Evolutionary conservation across 1,140 invertebrate species (phyloP).

Genomic region (Meloidogyne floridensis): DNA sequence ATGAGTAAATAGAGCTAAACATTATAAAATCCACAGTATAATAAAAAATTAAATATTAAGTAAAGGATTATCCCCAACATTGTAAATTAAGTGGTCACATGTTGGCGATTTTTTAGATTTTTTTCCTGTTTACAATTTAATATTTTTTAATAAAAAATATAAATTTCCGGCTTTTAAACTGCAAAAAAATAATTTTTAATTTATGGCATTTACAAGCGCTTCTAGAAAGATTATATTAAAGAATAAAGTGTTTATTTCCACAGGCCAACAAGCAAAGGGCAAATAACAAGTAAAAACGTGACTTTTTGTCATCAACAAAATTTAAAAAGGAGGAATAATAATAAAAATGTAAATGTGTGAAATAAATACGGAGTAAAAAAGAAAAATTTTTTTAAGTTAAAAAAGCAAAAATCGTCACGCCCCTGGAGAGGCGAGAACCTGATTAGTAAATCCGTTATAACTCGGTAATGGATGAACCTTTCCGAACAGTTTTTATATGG

Average conservation of each 20-base stretch:
- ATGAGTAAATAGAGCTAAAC: too few relatives aligned
- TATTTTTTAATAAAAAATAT: too few relatives aligned
- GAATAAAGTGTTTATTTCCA: not conserved
- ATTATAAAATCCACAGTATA: too few relatives aligned
- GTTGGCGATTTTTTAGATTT: too few relatives aligned
- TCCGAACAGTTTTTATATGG: not conserved
- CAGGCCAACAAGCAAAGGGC: not conserved
- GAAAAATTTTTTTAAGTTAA: not conserved
- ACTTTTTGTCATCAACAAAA: not conserved
- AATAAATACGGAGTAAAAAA: not conserved
- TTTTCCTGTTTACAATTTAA: too few relatives aligned
- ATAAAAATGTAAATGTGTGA: slow-evolving; percentile 1
- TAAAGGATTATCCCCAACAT: too few relatives aligned
- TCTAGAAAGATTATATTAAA: too few relatives aligned
- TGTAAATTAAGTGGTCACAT: too few relatives aligned
- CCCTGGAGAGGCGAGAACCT: not conserved
- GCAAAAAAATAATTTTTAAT: too few relatives aligned
- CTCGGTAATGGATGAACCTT: not conserved
- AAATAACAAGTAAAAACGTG: not conserved
- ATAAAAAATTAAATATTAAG: too few relatives aligned
- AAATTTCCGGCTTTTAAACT: too few relatives aligned
- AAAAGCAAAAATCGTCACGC: not conserved
- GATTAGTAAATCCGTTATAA: not conserved
- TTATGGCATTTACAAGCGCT: too few relatives aligned
- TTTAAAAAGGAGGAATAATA: not conserved